A percentile compares a stretch with the other conserved stretches of the same genome.
Conservation (phyloP, 2,113 vertebrate genomes). For the Cisticola juncidis region DNA sequence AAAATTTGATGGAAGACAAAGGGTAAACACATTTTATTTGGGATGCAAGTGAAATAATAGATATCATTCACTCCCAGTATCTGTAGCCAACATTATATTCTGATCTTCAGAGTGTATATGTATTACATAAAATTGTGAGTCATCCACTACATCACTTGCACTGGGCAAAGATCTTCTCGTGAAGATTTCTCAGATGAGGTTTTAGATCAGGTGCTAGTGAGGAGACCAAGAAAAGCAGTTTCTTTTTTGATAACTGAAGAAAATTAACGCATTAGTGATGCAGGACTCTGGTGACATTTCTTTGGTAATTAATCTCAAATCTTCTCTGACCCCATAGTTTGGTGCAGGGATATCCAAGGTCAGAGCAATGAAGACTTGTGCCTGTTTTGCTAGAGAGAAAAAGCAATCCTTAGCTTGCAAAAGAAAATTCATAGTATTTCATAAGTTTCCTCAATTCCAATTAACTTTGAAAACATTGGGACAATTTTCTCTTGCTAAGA, state of each 20-base stretch:
- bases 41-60: not conserved
- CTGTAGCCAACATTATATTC: not conserved
- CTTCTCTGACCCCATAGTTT: accelerated
- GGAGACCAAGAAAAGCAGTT: not conserved
- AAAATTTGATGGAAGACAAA: not conserved
- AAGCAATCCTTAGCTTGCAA: not conserved
- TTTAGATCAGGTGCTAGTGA: not conserved
- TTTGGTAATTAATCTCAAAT: not conserved
- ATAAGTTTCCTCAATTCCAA: not conserved
- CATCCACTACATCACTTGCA: not conserved
- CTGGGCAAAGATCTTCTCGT: not conserved
- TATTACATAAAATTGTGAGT: not conserved
- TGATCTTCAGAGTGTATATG: not conserved
- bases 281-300: not conserved
- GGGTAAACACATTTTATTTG: not conserved
- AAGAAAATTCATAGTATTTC: not conserved
- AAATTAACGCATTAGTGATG: not conserved
- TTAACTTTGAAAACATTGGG: not conserved
- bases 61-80: not conserved
- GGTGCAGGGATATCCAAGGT: not conserved
- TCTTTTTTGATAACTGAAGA: not conserved
- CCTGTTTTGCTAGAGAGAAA: not conserved
- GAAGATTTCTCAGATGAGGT: not conserved
- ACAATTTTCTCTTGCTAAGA: not conserved
- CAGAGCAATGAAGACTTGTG: not conserved